Percentiles rank a stretch among this genome's conserved stretches.
Conservation (phyloP, 2,113 vertebrate species). For the Carettochelys insculpta region DNA sequence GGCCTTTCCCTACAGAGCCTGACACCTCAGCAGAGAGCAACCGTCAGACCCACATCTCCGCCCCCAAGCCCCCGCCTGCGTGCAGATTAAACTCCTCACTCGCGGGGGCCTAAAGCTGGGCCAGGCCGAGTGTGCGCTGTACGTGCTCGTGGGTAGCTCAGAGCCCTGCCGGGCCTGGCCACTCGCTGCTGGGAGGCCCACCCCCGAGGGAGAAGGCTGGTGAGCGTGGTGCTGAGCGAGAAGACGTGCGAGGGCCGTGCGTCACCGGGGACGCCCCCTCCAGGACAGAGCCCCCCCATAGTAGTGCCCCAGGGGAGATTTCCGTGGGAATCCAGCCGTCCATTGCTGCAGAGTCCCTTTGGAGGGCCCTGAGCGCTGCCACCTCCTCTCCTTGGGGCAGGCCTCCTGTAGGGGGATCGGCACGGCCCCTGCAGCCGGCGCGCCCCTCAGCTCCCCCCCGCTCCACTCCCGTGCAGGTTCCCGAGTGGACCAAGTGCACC, state of each 20-base stretch:
- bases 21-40: not conserved
- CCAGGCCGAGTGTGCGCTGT: not conserved
- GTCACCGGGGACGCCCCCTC: not conserved
- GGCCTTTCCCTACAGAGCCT: not conserved
- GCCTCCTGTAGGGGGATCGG: not conserved
- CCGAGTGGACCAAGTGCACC: constrained; percentile 98
- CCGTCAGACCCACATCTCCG: not conserved
- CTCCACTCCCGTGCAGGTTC: constrained; percentile 80
- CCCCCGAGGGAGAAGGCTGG: not conserved
- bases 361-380: not conserved
- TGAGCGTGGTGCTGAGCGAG: not conserved
- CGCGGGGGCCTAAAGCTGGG: no score
- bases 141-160: not conserved
- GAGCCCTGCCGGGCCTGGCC: not conserved
- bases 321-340: not conserved
- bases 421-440: not conserved
- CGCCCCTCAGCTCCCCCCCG: not conserved
- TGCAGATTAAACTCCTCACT: not conserved
- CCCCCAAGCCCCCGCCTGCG: rapidly evolving
- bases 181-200: no score
- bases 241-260: no score
- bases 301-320: not conserved
- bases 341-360: not conserved
- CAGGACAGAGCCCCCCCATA: not conserved
- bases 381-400: no score